Evolutionary conservation across 2,888 invertebrate genomes (phyloP), one percentile per base, ranked within the genome.

Genomic region (Caenorhabditis sinica): DNA sequence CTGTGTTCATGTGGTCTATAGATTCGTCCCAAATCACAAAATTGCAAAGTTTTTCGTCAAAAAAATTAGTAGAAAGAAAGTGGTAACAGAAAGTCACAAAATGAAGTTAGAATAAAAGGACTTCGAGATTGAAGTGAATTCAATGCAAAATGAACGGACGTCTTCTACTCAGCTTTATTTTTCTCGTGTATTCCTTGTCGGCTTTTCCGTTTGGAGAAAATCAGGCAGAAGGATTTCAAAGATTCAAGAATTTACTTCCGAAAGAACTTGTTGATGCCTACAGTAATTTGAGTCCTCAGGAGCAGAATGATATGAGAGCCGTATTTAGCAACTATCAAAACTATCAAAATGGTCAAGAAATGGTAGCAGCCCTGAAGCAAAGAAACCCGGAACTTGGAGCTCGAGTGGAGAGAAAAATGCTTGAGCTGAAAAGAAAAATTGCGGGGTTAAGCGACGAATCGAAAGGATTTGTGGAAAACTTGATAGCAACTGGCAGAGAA

Each of bases 361-460:
- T 83, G 40, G 56, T 77, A 33, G 23, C 40, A 30, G 73, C 72
- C 23, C 40, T 83, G 28, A 83, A 83, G 28, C 61, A 73, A 51
- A 81, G 51, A 51, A 75, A 80, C 9, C 83, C 86, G 11, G 33
- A 56, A 25, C 80, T 86, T 8, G 86, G 86, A 72, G 72, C 65
- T 20, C 71, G 75, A n/a, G 77, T 75, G 3, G 86, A 86, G 45
- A 60, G 71, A 53, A 65, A 73, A 23, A 51, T 74, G 60, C 25
- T 53, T 1, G 61, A 60, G 28, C 25, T 83, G 58, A 71, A 80
- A n/a, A 36, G 36, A 40, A 86, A 82, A 68, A 49, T 86, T 3
- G 49, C 61, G n/a, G 73, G 56, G 33, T 58, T 86, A 49, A 58
- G 68, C 49, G 71, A 74, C 0, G 79, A 83, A 25, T 66, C 86